phyloP scores from a whole-genome alignment of 2,113 vertebrate genomes.

The Eulemur macaco region DNA sequence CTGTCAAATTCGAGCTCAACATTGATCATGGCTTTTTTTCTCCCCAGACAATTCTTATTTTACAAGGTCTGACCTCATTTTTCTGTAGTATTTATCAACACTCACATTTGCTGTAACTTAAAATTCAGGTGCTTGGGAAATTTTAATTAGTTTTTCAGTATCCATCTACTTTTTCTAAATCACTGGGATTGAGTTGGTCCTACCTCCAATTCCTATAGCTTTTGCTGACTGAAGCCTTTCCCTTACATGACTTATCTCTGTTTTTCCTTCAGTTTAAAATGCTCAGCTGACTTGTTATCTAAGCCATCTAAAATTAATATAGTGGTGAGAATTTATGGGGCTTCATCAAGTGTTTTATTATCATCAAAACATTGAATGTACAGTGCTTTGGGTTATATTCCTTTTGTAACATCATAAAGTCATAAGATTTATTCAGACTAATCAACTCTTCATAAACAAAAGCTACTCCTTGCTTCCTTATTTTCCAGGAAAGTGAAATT shows the following conservation, averaged over 20 bases:
- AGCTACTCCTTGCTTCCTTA: slow-evolving; percentile 25
- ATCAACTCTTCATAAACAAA: slow-evolving; percentile 58
- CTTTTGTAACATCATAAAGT: slow-evolving; percentile 58
- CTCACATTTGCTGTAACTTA: not conserved
- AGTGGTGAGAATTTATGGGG: not conserved
- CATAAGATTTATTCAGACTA: slow-evolving; percentile 58
- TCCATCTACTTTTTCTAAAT: not conserved
- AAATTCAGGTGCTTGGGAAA: not conserved
- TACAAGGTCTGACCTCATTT: not conserved
- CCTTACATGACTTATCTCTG: not conserved
- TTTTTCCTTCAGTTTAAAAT: slow-evolving; percentile 1
- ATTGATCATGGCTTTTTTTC: not conserved
- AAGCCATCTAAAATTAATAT: slow-evolving; percentile 42
- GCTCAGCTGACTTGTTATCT: not conserved
- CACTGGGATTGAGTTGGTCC: not conserved
- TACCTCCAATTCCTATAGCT: not conserved
- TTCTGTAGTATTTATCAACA: not conserved
- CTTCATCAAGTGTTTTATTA: slow-evolving; percentile 56
- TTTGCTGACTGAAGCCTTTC: slow-evolving; percentile 21
- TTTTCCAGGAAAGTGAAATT: slow-evolving; percentile 47
- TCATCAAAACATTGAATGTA: slow-evolving; percentile 1
- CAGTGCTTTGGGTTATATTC: not conserved
- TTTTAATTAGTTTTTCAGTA: not conserved
- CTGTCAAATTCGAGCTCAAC: not conserved
- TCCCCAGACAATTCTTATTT: not conserved